Evolutionary conservation across 2,888 invertebrate genomes (phyloP).

Genomic region (Caenorhabditis becei): DNA sequence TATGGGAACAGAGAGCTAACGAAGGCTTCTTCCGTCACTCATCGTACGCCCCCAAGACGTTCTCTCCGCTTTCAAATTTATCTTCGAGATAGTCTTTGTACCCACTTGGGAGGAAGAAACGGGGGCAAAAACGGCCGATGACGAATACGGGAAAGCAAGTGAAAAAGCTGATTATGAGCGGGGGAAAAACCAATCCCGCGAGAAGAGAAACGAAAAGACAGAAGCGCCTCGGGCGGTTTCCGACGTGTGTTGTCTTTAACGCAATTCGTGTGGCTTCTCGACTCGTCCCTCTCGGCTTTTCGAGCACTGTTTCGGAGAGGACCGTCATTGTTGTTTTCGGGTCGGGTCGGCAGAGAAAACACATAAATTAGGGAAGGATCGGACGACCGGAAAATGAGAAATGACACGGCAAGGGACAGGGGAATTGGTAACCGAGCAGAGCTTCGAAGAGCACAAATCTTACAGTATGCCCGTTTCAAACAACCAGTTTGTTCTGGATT

Average conservation of each 20-base stretch:
- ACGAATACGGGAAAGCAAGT: constrained; percentile 51
- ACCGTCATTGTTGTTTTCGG: constrained; percentile 22
- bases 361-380: constrained; percentile 36
- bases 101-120: constrained; percentile 23
- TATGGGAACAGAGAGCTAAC: not conserved
- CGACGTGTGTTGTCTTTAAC: constrained; percentile 49
- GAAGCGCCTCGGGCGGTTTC: constrained; percentile 46
- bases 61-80: no score
- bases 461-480: no score
- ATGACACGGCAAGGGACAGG: not conserved
- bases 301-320: constrained; percentile 27
- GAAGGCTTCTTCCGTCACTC: not conserved
- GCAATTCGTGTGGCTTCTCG: constrained; percentile 35
- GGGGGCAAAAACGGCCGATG: constrained; percentile 23
- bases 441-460: no score
- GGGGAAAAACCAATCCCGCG: constrained; percentile 10
- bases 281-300: not conserved
- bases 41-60: no score
- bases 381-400: not conserved
- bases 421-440: not conserved
- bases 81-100: constrained; percentile 38
- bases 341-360: constrained; percentile 23
- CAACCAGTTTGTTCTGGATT: no score
- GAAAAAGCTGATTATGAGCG: constrained; percentile 55
- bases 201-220: constrained; percentile 34